Evolutionary conservation across 2,797 vertebrate genomes (phyloP).

Genomic region (Hippocampus kuda): DNA sequence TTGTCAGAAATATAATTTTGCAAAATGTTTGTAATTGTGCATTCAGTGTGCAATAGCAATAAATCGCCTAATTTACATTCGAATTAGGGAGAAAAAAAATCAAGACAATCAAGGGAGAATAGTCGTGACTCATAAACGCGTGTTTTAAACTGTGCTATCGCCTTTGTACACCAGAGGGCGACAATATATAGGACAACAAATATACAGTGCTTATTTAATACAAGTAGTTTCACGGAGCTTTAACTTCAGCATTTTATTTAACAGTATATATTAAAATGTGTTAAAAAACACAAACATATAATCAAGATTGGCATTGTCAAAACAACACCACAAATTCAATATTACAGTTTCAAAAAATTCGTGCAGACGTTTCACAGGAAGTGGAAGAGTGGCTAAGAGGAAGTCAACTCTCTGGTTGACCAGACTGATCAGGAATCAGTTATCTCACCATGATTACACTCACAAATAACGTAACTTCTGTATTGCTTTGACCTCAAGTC

Average conservation of each 20-base stretch:
- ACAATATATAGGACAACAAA: neutral
- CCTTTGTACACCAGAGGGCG: neutral
- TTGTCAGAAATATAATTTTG: neutral
- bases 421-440: constrained; percentile 36
- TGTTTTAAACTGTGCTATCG: neutral
- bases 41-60: neutral
- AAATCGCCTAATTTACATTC: too few species aligned
- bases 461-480: neutral
- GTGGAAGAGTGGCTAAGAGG: neutral
- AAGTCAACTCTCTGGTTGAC: neutral
- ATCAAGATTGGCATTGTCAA: neutral
- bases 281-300: neutral
- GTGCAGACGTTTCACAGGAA: constrained; percentile 1
- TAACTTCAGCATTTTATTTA: neutral
- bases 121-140: neutral
- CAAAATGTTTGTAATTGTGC: neutral
- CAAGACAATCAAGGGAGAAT: neutral
- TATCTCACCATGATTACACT: neutral
- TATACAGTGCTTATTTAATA: too few species aligned
- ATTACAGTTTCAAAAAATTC: neutral
- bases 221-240: too few species aligned
- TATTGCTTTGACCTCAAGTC: constrained; percentile 19
- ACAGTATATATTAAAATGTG: neutral
- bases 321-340: neutral
- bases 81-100: too few species aligned